A percentile compares a stretch with the other conserved stretches of the same genome.
phyloP scores from a whole-genome alignment of 2,888 invertebrate species.

The Dioctria rufipes region DNA sequence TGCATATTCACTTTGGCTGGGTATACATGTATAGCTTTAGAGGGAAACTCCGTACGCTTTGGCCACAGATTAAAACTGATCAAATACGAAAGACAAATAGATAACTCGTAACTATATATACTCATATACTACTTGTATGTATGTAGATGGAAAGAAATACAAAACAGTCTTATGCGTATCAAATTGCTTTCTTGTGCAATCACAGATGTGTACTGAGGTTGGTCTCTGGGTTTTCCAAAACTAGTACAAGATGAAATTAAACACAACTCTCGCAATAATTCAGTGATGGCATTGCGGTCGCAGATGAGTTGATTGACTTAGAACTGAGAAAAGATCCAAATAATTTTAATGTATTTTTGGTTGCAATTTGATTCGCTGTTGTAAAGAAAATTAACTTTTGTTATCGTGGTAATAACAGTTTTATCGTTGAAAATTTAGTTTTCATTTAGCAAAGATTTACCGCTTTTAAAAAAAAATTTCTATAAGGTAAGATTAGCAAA shows the following conservation, averaged over 20 bases:
- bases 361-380: too few relatives aligned
- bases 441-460: too few relatives aligned
- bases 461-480: too few relatives aligned
- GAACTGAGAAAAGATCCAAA: neutral
- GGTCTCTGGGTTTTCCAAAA: conserved; percentile 6
- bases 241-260: conserved; percentile 29
- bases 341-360: neutral
- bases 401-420: too few relatives aligned
- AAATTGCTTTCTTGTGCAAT: conserved; percentile 20
- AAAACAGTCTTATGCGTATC: neutral
- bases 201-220: neutral
- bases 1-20: too few relatives aligned
- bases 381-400: too few relatives aligned
- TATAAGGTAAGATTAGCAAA: too few relatives aligned
- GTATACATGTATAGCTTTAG: neutral
- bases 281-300: conserved; percentile 16
- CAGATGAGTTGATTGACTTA: neutral
- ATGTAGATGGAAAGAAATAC: neutral
- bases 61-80: neutral
- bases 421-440: too few relatives aligned
- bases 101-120: too few relatives aligned
- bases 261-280: conserved; percentile 5
- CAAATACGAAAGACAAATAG: neutral
- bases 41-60: neutral
- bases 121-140: neutral